Evolutionary conservation across 2,113 vertebrate genomes (phyloP).

Genomic region (Polyodon spathula): DNA sequence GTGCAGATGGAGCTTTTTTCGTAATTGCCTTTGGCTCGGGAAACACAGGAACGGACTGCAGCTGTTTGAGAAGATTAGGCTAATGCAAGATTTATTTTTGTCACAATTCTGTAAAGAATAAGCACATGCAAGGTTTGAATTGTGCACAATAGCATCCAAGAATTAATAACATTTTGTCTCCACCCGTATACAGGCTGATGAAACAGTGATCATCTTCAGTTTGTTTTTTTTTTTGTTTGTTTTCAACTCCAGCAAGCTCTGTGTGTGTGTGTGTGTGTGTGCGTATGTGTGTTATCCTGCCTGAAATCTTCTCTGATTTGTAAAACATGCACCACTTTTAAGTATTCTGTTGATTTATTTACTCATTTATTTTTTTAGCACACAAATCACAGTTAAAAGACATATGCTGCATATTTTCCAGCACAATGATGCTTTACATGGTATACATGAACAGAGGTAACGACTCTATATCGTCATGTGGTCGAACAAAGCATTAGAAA

Average conservation of each 20-base stretch:
- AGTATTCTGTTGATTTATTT: too few relatives aligned
- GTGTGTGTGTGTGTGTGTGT: background rate
- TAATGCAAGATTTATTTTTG: slow-evolving; percentile 10
- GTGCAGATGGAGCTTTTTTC: slow-evolving; percentile 3
- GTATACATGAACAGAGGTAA: too few relatives aligned
- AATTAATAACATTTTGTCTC: background rate
- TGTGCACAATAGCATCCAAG: background rate
- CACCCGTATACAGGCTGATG: background rate
- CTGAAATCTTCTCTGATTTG: too few relatives aligned
- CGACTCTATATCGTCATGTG: too few relatives aligned
- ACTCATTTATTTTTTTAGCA: too few relatives aligned
- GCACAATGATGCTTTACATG: too few relatives aligned
- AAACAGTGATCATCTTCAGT: background rate
- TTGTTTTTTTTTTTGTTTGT: background rate
- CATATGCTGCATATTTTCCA: too few relatives aligned
- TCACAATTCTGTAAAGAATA: slow-evolving; percentile 1
- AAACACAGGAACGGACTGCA: background rate
- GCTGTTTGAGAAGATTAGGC: background rate
- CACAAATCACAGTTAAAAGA: too few relatives aligned
- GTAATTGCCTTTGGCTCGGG: background rate
- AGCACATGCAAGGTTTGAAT: background rate
- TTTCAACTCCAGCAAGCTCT: background rate
- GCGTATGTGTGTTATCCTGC: too few relatives aligned
- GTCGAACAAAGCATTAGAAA: background rate
- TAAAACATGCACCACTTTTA: too few relatives aligned